These are phyloP conservation scores for Odocoileus virginianus DNA, from an alignment of 2,113 vertebrate genomes.

Conservation along the genomic window DNA sequence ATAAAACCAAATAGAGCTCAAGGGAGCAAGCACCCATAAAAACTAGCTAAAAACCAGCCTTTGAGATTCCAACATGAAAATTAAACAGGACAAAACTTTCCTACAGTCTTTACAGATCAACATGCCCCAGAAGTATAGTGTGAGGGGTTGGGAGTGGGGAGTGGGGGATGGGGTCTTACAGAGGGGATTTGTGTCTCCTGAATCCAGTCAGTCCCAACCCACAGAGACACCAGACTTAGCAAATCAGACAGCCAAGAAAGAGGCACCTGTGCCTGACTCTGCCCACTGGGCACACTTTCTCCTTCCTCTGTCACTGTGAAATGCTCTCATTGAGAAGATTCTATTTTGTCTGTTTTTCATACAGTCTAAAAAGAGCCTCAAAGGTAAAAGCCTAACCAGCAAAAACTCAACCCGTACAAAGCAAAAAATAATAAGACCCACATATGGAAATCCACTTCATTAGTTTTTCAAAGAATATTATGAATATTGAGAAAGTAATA, in stretches of 20 bases:
- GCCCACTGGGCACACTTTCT: background rate
- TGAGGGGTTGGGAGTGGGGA: fast-evolving
- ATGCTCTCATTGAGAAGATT: background rate
- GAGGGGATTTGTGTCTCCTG: background rate
- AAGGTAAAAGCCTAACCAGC: background rate
- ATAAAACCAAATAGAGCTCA: background rate
- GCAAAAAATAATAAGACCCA: background rate
- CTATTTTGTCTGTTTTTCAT: background rate
- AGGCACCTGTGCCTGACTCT: background rate
- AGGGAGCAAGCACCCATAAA: background rate
- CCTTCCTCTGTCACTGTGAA: background rate
- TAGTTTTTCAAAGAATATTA: background rate
- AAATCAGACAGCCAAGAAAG: background rate
- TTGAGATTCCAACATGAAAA: background rate
- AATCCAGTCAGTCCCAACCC: background rate
- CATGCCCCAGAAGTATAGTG: background rate
- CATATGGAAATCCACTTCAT: background rate
- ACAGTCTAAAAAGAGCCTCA: background rate
- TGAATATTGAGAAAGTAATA: background rate
- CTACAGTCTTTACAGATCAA: background rate
- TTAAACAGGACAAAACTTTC: background rate
- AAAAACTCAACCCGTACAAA: background rate
- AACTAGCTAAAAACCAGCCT: background rate
- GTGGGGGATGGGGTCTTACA: fast-evolving
- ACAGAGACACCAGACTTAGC: background rate